Conservation (phyloP, 2,888 invertebrate genomes). For the Pemphredon lugubris region DNA sequence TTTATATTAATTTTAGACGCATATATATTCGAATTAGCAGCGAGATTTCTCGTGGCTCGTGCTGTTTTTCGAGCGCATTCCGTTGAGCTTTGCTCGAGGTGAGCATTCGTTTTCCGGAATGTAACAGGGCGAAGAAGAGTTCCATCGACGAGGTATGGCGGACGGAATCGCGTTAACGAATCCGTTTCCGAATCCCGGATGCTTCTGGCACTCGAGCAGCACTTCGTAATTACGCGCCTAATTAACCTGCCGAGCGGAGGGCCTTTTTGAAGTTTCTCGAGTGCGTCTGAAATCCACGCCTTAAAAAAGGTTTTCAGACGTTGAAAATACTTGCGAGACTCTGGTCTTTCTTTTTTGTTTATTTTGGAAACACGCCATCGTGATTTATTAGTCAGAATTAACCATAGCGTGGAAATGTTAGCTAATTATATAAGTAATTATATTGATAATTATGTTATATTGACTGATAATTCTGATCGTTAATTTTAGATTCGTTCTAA, state of each 20-base stretch:
- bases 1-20: conserved; percentile 67
- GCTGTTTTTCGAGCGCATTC: conserved; percentile 40
- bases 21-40: conserved; percentile 59
- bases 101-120: conserved; percentile 7
- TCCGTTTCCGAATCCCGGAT: not conserved
- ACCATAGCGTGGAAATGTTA: no score
- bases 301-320: not conserved
- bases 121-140: not conserved
- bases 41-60: conserved; percentile 6
- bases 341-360: no score
- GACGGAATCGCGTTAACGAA: conserved; percentile 22
- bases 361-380: no score
- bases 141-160: not conserved
- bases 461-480: no score
- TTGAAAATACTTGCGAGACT: no score
- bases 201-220: not conserved
- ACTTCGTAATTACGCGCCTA: not conserved
- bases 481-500: no score
- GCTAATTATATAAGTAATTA: no score
- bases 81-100: not conserved
- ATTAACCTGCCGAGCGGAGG: not conserved
- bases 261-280: not conserved
- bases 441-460: no score
- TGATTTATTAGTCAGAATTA: no score
- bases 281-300: not conserved